These are phyloP conservation scores for Drosophila dives DNA, from an alignment of 2,888 invertebrate species.

Conservation along the genomic window DNA sequence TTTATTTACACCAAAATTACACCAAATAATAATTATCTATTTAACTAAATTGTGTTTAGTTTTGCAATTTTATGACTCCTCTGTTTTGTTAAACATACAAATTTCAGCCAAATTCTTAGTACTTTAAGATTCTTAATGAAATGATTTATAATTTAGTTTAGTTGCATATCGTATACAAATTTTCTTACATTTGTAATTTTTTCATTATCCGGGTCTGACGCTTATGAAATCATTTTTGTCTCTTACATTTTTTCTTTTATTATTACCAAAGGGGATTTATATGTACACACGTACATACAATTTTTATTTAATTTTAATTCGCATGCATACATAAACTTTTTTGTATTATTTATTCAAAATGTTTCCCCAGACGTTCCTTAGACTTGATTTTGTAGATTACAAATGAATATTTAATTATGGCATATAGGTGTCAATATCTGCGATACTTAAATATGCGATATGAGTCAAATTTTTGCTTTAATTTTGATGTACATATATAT, in stretches of 20 bases:
- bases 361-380: constrained; percentile 54
- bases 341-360: constrained; percentile 47
- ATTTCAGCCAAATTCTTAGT: constrained; percentile 52
- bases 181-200: constrained; percentile 48
- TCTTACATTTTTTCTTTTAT: constrained; percentile 15
- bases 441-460: constrained; percentile 37
- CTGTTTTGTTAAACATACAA: constrained; percentile 35
- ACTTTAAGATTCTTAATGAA: constrained; percentile 45
- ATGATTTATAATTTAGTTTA: constrained; percentile 47
- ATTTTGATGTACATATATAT: constrained; percentile 32
- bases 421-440: constrained; percentile 32
- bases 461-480: constrained; percentile 47
- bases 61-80: constrained; percentile 18
- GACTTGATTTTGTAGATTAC: constrained; percentile 37
- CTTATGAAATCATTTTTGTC: constrained; percentile 26
- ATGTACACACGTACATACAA: constrained; percentile 37
- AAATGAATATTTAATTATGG: constrained; percentile 38
- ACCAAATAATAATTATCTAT: constrained; percentile 60
- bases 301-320: constrained; percentile 37
- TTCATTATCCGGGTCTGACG: constrained; percentile 42
- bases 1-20: constrained; percentile 69
- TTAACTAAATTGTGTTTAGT: constrained; percentile 46
- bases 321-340: constrained; percentile 35
- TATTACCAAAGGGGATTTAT: constrained; percentile 55
- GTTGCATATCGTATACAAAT: constrained; percentile 76